Percentiles rank a stretch among this genome's conserved stretches.
Evolutionary conservation across 2,113 vertebrate genomes (phyloP).

Genomic region (Chaetodon auriga): DNA sequence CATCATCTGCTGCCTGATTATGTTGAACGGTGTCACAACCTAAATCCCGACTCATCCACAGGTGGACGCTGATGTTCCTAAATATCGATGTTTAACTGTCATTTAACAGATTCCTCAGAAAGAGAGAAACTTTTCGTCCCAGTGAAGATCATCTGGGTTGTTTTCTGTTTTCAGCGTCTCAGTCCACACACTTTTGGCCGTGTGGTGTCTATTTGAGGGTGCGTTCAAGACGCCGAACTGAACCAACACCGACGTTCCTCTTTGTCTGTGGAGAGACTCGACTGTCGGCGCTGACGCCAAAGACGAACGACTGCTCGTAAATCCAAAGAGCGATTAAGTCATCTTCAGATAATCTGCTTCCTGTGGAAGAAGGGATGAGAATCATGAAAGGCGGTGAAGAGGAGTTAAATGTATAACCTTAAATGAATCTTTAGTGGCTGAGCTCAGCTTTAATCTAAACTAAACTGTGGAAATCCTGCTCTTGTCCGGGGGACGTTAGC

Average conservation of each 20-base stretch:
- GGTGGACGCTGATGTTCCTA: too few relatives aligned
- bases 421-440: slow-evolving; percentile 68
- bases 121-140: too few relatives aligned
- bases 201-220: too few relatives aligned
- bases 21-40: too few relatives aligned
- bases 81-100: background rate
- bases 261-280: background rate
- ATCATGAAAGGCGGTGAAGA: background rate
- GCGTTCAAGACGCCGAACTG: background rate
- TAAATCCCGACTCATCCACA: too few relatives aligned
- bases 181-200: background rate
- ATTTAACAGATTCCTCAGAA: background rate
- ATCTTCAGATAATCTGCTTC: background rate
- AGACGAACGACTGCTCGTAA: background rate
- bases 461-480: slow-evolving; percentile 77
- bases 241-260: too few relatives aligned
- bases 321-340: background rate
- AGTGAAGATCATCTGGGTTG: too few relatives aligned
- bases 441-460: slow-evolving; percentile 73
- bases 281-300: background rate
- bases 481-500: slow-evolving; percentile 77
- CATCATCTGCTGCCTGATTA: too few relatives aligned
- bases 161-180: too few relatives aligned
- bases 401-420: slow-evolving; percentile 2
- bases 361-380: background rate